These are phyloP conservation scores for Hafferia zeledoni DNA, from an alignment of 2,797 vertebrate species.

Conservation along the genomic window DNA sequence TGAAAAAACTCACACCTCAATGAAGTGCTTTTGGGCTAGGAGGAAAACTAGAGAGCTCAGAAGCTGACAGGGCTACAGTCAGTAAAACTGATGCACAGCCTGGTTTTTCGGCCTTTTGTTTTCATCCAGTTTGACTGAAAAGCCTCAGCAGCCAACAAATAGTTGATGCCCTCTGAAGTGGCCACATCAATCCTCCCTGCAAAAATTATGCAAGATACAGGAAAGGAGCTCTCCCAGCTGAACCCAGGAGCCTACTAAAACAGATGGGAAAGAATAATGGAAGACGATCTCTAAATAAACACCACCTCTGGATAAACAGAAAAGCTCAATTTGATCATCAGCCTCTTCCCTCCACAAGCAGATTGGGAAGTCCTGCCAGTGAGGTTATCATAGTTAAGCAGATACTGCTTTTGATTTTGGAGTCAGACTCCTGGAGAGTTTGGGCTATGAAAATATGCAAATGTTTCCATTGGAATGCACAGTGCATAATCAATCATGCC, in stretches of 20 bases:
- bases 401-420: conserved; percentile 7
- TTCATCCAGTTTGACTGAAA: not conserved
- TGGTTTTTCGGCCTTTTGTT: not conserved
- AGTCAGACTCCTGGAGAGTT: not conserved
- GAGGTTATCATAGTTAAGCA: not conserved
- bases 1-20: not conserved
- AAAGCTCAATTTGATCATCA: not conserved
- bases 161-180: not conserved
- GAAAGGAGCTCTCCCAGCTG: not conserved
- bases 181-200: not conserved
- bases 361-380: not conserved
- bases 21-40: not conserved
- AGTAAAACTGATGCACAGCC: not conserved
- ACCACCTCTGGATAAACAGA: not conserved
- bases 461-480: not conserved
- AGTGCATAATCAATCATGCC: not conserved
- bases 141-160: not conserved
- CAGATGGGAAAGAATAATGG: not conserved
- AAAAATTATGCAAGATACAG: not conserved
- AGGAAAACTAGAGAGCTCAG: not conserved
- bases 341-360: not conserved
- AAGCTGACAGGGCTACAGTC: not conserved
- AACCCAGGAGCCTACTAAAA: not conserved
- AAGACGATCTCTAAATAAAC: not conserved
- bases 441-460: not conserved